These are phyloP conservation scores for Drosophila colorata DNA, from an alignment of 2,888 invertebrate species.

Conservation along the genomic window DNA sequence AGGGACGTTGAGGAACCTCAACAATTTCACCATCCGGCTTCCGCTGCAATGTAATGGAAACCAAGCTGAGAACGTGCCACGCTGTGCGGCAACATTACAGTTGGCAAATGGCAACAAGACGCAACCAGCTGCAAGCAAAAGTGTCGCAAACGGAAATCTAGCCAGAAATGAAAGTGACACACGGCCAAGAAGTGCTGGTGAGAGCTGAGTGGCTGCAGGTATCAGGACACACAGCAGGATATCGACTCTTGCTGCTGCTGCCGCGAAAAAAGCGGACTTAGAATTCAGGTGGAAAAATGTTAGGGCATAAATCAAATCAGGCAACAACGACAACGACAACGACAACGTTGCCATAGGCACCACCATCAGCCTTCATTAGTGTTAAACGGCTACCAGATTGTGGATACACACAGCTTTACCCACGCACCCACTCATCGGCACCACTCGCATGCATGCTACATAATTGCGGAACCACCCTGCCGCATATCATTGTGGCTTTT, in stretches of 20 bases:
- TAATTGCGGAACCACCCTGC: constrained; percentile 61
- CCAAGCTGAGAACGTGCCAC: constrained; percentile 57
- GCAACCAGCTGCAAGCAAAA: constrained; percentile 37
- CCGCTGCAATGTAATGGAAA: constrained; percentile 80
- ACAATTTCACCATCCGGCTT: constrained; percentile 78
- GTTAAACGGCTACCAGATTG: constrained; percentile 58
- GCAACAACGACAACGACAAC: constrained; percentile 23
- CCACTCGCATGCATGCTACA: constrained; percentile 24
- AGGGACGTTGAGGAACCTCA: constrained; percentile 41
- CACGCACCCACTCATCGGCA: background rate
- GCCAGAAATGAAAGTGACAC: constrained; percentile 72
- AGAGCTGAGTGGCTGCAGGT: background rate
- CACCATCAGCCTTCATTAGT: constrained; percentile 57
- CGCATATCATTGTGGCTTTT: constrained; percentile 66
- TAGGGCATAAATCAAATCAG: constrained; percentile 58
- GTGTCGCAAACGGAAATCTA: constrained; percentile 71
- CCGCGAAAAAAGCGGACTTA: constrained; percentile 9
- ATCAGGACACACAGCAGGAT: constrained; percentile 52
- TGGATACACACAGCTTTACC: constrained; percentile 17
- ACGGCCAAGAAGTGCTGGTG: constrained; percentile 20
- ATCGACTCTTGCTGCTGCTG: constrained; percentile 34
- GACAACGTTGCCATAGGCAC: constrained; percentile 41
- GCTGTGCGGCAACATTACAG: constrained; percentile 58
- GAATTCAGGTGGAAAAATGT: constrained; percentile 50
- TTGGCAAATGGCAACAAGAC: constrained; percentile 51